These are phyloP conservation scores for Monopis laevigella DNA, from an alignment of 2,888 invertebrate species.

Conservation along the genomic window DNA sequence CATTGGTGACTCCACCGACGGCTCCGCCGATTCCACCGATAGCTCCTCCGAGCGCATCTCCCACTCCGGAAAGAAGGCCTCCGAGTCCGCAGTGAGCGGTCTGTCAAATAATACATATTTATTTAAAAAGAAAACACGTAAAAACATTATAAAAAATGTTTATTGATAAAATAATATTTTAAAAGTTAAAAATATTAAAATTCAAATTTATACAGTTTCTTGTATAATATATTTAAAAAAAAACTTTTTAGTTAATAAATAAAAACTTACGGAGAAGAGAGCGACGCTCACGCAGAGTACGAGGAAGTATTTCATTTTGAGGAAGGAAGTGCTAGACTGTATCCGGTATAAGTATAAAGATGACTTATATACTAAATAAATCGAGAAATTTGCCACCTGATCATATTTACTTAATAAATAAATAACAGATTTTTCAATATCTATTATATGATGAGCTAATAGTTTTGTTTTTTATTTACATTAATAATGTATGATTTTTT, in stretches of 20 bases:
- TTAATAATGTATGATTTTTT: too few relatives aligned
- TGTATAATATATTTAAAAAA: neutral
- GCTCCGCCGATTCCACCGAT: neutral
- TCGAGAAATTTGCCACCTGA: too few relatives aligned
- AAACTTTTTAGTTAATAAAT: neutral
- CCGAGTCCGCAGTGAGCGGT: neutral
- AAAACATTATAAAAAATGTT: too few relatives aligned
- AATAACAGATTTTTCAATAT: too few relatives aligned
- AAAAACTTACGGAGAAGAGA: constrained; percentile 1
- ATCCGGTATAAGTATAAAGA: too few relatives aligned
- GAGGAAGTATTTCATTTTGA: constrained; percentile 1
- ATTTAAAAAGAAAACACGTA: too few relatives aligned
- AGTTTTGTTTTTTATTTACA: too few relatives aligned
- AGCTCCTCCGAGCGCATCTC: neutral
- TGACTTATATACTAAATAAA: too few relatives aligned
- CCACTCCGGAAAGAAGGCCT: neutral
- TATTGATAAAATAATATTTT: neutral
- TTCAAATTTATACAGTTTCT: neutral
- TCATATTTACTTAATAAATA: too few relatives aligned
- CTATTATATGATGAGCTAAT: too few relatives aligned
- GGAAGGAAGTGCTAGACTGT: too few relatives aligned
- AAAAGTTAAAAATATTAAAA: neutral
- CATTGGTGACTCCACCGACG: neutral
- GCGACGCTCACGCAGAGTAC: neutral
- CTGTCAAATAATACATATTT: too few relatives aligned